A percentile compares a stretch with the other conserved stretches of the same genome.
These are phyloP conservation scores for Antheraea assamensis DNA, from an alignment of 2,888 invertebrate species.

Conservation along the genomic window DNA sequence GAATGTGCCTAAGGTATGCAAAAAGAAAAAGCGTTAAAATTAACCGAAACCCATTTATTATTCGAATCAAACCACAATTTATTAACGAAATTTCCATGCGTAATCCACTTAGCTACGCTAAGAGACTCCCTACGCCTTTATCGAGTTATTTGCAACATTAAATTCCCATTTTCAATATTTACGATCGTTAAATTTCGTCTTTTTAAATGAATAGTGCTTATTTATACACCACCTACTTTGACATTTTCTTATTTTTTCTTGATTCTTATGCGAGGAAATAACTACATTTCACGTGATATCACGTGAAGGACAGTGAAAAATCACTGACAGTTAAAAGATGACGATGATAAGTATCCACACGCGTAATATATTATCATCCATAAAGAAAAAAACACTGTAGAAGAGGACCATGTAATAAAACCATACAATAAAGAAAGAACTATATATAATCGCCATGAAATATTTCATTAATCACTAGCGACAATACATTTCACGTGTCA, in stretches of 20 bases:
- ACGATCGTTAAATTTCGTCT: not conserved
- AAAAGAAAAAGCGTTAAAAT: not conserved
- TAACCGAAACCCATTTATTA: not conserved
- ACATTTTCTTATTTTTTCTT: not conserved
- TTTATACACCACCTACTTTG: not conserved
- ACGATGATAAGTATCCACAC: no score
- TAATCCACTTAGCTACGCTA: not conserved
- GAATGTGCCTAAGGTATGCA: not conserved
- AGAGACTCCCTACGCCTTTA: not conserved
- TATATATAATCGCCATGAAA: no score
- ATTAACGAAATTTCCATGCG: conserved; percentile 4
- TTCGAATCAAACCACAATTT: not conserved
- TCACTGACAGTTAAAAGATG: no score
- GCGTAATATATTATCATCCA: no score
- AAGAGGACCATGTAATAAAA: no score
- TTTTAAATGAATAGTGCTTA: not conserved
- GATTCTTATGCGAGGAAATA: no score
- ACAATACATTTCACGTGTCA: no score
- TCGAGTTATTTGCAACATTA: not conserved
- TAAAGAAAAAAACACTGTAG: no score
- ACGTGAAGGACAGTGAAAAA: no score
- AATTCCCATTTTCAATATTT: not conserved
- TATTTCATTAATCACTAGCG: no score
- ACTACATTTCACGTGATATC: no score
- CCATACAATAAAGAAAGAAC: no score